Percentiles rank a stretch among this genome's conserved stretches.
Conservation (phyloP, 1,140 invertebrate genomes). For the Battus philenor region DNA sequence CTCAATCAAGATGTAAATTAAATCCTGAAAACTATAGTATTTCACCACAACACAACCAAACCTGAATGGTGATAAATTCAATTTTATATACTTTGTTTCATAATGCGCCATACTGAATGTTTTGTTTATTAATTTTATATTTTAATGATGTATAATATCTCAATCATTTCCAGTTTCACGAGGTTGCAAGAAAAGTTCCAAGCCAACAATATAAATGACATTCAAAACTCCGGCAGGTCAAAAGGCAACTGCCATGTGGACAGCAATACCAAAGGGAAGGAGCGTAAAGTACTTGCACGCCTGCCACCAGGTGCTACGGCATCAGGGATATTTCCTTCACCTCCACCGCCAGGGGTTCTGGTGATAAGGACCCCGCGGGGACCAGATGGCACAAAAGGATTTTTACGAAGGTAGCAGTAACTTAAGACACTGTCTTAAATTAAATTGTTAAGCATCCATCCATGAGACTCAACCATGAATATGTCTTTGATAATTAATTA, state of each 20-base stretch:
- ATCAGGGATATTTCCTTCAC: constrained; percentile 58
- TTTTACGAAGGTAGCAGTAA: constrained; percentile 76
- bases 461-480: constrained; percentile 11
- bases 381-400: constrained; percentile 77
- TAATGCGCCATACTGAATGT: too few relatives aligned
- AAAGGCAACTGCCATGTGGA: constrained; percentile 45
- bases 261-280: constrained; percentile 54
- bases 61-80: neutral
- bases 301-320: constrained; percentile 43
- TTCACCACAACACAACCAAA: too few relatives aligned
- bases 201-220: constrained; percentile 61
- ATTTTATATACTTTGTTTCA: neutral
- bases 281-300: constrained; percentile 51
- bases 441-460: constrained; percentile 12
- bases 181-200: constrained; percentile 65
- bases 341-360: constrained; percentile 67
- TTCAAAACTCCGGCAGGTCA: constrained; percentile 33
- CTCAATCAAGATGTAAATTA: too few relatives aligned
- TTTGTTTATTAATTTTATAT: too few relatives aligned
- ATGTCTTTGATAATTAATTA: neutral
- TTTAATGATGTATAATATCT: too few relatives aligned
- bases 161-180: constrained; percentile 55
- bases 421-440: constrained; percentile 10
- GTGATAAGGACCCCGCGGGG: constrained; percentile 75
- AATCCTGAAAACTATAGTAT: too few relatives aligned